Evolutionary conservation across 2,888 invertebrate species (phyloP).

Genomic region (Sisyra terminalis): DNA sequence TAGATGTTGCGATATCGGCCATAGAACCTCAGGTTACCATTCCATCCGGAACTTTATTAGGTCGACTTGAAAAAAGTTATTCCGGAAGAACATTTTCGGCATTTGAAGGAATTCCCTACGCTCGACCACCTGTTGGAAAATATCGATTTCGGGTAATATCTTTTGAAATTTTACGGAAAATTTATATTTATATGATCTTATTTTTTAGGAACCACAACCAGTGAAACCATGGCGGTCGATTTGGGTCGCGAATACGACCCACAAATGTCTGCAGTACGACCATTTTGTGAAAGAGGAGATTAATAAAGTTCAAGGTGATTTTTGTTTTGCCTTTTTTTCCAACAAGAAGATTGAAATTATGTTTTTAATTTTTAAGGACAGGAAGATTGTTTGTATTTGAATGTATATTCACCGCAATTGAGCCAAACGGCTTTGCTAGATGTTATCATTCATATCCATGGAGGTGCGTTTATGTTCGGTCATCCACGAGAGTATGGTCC

Average conservation of each 20-base stretch:
- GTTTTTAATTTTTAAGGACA: slow-evolving; percentile 8
- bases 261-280: slow-evolving; percentile 24
- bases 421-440: slow-evolving; percentile 15
- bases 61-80: slow-evolving; percentile 3
- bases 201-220: slow-evolving; percentile 31
- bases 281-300: slow-evolving; percentile 3
- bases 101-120: slow-evolving; percentile 50
- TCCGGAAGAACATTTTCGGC: slow-evolving; percentile 30
- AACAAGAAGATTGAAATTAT: background rate
- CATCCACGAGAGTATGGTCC: slow-evolving; percentile 17
- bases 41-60: slow-evolving; percentile 4
- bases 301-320: background rate
- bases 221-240: slow-evolving; percentile 43
- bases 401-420: slow-evolving; percentile 13
- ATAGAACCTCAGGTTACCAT: slow-evolving; percentile 3
- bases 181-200: slow-evolving; percentile 6
- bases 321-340: no score
- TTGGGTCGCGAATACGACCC: slow-evolving; percentile 43
- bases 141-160: slow-evolving; percentile 33
- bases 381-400: slow-evolving; percentile 14
- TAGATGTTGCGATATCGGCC: background rate
- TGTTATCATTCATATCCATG: slow-evolving; percentile 22
- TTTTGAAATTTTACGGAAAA: background rate
- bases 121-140: slow-evolving; percentile 44
- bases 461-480: slow-evolving; percentile 21